Conservation (phyloP, 2,113 vertebrate genomes). For the Corydoras sp. region DNA sequence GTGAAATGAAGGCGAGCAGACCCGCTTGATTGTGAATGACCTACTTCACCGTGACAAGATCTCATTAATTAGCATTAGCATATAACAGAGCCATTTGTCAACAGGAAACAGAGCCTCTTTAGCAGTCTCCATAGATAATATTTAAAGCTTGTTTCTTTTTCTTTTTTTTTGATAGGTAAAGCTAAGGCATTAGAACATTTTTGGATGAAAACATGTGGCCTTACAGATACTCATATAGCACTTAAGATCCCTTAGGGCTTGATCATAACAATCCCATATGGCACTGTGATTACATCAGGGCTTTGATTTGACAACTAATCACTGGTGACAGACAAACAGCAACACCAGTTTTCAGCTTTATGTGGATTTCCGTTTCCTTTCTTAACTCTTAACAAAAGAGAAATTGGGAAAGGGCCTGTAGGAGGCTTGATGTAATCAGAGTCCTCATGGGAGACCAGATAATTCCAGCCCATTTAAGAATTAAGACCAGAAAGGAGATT, state of each 20-base stretch:
- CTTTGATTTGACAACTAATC: conserved; percentile 49
- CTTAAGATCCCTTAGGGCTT: conserved; percentile 42
- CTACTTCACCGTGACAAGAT: conserved; percentile 35
- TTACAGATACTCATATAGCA: no score
- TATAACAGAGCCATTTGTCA: conserved; percentile 31
- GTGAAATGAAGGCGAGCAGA: conserved; percentile 38
- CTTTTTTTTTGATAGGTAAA: conserved; percentile 28
- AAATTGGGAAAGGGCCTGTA: conserved; percentile 22
- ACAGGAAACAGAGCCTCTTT: conserved; percentile 34
- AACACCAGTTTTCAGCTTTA: no score
- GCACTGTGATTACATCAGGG: conserved; percentile 58
- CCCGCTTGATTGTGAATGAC: conserved; percentile 35
- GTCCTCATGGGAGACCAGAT: background rate
- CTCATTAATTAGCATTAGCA: conserved; percentile 44
- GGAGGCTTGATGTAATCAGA: conserved; percentile 15
- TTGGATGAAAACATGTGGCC: no score
- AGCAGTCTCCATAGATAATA: conserved; percentile 43
- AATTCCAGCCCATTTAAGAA: background rate
- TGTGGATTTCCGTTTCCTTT: no score
- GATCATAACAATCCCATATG: conserved; percentile 55
- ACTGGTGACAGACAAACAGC: no score
- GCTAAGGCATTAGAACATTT: background rate
- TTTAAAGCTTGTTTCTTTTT: conserved; percentile 44
- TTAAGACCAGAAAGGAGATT: no score
- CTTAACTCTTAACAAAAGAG: no score